phyloP scores from a whole-genome alignment of 1,140 invertebrate genomes.

The Lucilia cuprina region DNA sequence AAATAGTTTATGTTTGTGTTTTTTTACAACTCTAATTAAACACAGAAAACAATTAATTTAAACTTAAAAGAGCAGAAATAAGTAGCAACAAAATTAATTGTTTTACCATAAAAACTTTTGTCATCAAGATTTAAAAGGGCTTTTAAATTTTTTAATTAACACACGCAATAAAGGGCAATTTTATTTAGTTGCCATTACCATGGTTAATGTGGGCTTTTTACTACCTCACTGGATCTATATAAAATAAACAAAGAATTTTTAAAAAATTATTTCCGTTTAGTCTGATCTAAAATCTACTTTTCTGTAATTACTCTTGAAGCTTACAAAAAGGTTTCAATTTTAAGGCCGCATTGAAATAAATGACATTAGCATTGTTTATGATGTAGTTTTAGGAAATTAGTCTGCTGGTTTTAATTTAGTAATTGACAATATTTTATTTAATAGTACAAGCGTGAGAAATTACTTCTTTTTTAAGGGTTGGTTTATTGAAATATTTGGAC shows the following conservation, averaged over 20 bases:
- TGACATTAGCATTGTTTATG: too few species aligned
- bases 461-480: background rate
- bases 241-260: background rate
- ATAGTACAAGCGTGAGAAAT: background rate
- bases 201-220: background rate
- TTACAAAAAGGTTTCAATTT: too few species aligned
- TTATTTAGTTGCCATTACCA: background rate
- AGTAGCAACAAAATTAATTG: background rate
- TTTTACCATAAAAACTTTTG: background rate
- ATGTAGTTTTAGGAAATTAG: too few species aligned
- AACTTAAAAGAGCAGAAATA: background rate
- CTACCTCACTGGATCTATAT: background rate
- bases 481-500: background rate
- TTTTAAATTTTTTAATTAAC: background rate
- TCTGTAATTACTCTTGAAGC: too few species aligned
- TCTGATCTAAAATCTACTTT: too few species aligned
- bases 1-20: background rate
- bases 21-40: background rate
- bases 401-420: too few species aligned
- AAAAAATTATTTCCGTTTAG: background rate
- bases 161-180: background rate
- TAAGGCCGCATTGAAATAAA: too few species aligned
- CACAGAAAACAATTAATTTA: background rate
- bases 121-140: background rate
- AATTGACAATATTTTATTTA: background rate